A percentile compares a stretch with the other conserved stretches of the same genome.
Evolutionary conservation across 2,797 vertebrate genomes (phyloP).

Genomic region (Melanotaenia trifasciata): DNA sequence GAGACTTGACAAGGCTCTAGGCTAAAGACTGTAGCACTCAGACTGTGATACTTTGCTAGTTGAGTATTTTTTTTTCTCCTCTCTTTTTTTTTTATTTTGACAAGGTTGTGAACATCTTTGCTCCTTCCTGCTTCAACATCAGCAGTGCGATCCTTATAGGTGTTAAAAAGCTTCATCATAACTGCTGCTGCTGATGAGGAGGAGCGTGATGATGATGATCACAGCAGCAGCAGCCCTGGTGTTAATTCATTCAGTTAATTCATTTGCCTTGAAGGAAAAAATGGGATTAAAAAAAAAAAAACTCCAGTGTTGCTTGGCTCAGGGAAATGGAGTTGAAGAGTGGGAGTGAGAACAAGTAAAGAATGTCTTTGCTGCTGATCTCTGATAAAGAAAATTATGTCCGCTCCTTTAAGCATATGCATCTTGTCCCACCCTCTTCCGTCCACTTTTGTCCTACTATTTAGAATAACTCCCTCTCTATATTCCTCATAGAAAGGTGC

Average conservation of each 20-base stretch:
- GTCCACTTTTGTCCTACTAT: slow-evolving; percentile 45
- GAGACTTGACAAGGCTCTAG: slow-evolving; percentile 71
- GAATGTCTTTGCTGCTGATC: slow-evolving; percentile 50
- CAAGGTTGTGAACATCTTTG: slow-evolving; percentile 70
- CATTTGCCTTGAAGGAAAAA: slow-evolving; percentile 66
- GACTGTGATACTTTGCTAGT: slow-evolving; percentile 62
- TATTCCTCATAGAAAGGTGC: slow-evolving; percentile 60
- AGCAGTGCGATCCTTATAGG: slow-evolving; percentile 71
- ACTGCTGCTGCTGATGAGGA: slow-evolving; percentile 68
- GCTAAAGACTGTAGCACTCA: slow-evolving; percentile 68
- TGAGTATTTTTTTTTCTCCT: slow-evolving; percentile 3
- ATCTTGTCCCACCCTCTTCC: slow-evolving; percentile 42
- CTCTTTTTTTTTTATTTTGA: slow-evolving; percentile 49
- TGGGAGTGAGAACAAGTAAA: slow-evolving; percentile 34
- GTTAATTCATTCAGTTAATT: slow-evolving; percentile 81
- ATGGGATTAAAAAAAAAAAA: slow-evolving; percentile 40
- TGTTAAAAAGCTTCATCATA: slow-evolving; percentile 74
- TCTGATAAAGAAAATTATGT: slow-evolving; percentile 64
- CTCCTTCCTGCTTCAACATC: slow-evolving; percentile 72
- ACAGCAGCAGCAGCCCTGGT: slow-evolving; percentile 63
- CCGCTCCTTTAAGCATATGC: slow-evolving; percentile 49
- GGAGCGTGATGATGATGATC: slow-evolving; percentile 68
- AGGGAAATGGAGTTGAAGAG: slow-evolving; percentile 58
- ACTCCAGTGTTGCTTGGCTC: slow-evolving; percentile 65
- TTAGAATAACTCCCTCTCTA: slow-evolving; percentile 64